Evolutionary conservation across 2,888 invertebrate genomes (phyloP).

Genomic region (Oscheius sp.): DNA sequence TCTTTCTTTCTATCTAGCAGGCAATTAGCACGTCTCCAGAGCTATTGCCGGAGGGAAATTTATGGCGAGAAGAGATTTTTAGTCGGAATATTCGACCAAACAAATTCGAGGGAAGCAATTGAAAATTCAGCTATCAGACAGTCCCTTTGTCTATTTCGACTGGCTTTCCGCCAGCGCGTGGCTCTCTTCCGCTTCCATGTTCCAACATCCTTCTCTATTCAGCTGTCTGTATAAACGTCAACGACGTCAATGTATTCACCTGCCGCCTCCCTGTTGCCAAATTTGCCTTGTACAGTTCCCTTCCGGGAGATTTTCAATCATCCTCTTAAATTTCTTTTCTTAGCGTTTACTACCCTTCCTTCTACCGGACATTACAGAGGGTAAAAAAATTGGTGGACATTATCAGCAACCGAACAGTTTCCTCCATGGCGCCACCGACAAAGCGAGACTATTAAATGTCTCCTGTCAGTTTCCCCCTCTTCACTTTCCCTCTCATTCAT

Average conservation of each 20-base stretch:
- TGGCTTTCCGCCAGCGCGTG: too few relatives aligned
- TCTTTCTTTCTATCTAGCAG: background rate
- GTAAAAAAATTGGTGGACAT: background rate
- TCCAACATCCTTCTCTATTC: background rate
- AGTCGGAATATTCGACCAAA: background rate
- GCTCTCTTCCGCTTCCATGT: background rate
- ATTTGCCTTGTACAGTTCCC: background rate
- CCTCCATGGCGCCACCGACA: background rate
- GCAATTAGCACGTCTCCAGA: constrained; percentile 16
- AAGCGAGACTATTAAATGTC: too few relatives aligned
- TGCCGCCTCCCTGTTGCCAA: background rate
- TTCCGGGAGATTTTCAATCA: background rate
- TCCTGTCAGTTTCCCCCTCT: too few relatives aligned
- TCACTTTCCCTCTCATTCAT: too few relatives aligned
- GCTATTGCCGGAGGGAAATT: constrained; percentile 13
- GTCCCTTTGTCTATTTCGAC: too few relatives aligned
- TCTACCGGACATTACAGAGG: too few relatives aligned
- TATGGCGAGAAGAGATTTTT: background rate
- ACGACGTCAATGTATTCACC: background rate
- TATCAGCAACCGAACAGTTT: background rate
- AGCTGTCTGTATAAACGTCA: constrained; percentile 13
- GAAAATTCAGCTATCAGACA: too few relatives aligned
- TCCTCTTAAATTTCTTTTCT: too few relatives aligned
- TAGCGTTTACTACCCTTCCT: too few relatives aligned
- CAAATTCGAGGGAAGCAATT: too few relatives aligned